Evolutionary conservation across 2,113 vertebrate species (phyloP).

Genomic region (Catharus fuscescens): DNA sequence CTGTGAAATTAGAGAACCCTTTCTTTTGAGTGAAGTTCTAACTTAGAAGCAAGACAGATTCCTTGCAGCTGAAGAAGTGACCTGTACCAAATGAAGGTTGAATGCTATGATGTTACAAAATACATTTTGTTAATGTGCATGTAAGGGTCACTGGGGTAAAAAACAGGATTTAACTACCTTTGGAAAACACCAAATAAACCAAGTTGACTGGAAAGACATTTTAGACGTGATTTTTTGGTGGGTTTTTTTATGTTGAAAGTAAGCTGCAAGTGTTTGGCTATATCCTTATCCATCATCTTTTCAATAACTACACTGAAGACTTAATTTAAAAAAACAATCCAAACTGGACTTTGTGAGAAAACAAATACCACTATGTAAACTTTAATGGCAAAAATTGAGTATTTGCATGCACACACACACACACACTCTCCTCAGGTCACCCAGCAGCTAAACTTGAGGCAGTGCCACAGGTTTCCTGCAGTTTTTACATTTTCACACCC

Average conservation of each 20-base stretch:
- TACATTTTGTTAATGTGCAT: constrained; percentile 7
- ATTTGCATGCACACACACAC: accelerated
- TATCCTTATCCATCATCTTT: not conserved
- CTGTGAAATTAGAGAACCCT: not conserved
- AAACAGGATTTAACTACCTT: not conserved
- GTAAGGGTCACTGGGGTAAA: not conserved
- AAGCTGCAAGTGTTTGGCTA: not conserved
- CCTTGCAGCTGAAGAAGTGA: not conserved
- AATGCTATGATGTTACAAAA: not conserved
- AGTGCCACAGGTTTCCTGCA: not conserved
- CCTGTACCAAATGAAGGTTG: not conserved
- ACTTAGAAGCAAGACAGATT: not conserved
- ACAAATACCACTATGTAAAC: not conserved
- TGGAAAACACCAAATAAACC: constrained; percentile 57
- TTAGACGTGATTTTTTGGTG: not conserved
- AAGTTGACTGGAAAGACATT: not conserved
- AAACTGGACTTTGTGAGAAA: not conserved
- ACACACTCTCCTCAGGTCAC: not conserved
- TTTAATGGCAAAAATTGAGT: not conserved
- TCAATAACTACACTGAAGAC: not conserved
- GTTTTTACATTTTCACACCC: not conserved
- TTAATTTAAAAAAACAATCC: not conserved
- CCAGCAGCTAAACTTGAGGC: accelerated
- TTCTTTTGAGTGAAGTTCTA: not conserved
- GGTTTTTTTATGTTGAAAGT: not conserved